A percentile compares a stretch with the other conserved stretches of the same genome.
phyloP scores from a whole-genome alignment of 2,888 invertebrate genomes.

The Hyalella azteca region DNA sequence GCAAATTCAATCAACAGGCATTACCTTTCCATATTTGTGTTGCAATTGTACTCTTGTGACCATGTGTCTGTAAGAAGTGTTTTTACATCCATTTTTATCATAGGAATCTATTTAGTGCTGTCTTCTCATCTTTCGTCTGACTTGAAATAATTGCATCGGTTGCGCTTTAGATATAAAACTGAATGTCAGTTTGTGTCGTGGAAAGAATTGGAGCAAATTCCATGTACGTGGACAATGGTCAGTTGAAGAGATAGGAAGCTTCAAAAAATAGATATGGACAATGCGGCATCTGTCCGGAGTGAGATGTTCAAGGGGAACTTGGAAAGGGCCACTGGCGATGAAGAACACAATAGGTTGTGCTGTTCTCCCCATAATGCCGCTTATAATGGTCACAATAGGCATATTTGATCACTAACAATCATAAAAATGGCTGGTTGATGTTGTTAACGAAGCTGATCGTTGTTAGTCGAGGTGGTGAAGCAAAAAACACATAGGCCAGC shows the following conservation, averaged over 20 bases:
- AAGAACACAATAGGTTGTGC: not conserved
- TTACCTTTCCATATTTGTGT: too few species aligned
- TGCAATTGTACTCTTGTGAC: too few species aligned
- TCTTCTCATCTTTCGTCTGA: too few species aligned
- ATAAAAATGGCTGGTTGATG: conserved; percentile 8
- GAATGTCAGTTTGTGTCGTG: not conserved
- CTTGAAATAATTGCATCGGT: too few species aligned
- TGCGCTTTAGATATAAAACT: too few species aligned
- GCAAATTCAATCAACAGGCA: too few species aligned
- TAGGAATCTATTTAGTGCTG: too few species aligned
- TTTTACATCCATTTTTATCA: too few species aligned
- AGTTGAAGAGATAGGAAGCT: conserved; percentile 27
- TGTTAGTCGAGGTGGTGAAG: conserved; percentile 5
- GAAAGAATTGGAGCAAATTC: conserved; percentile 16
- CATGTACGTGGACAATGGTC: conserved; percentile 32
- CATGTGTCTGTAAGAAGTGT: too few species aligned
- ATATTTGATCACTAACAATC: conserved; percentile 34
- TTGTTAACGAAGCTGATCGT: conserved; percentile 29
- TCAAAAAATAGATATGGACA: conserved; percentile 14
- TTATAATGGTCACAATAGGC: conserved; percentile 11
- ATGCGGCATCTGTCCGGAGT: conserved; percentile 20
- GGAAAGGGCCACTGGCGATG: not conserved
- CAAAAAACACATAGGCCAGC: conserved; percentile 5
- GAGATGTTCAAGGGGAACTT: not conserved
- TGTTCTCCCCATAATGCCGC: conserved; percentile 19